Evolutionary conservation across 2,797 vertebrate species (phyloP).

Genomic region (Psittacula derbiana): DNA sequence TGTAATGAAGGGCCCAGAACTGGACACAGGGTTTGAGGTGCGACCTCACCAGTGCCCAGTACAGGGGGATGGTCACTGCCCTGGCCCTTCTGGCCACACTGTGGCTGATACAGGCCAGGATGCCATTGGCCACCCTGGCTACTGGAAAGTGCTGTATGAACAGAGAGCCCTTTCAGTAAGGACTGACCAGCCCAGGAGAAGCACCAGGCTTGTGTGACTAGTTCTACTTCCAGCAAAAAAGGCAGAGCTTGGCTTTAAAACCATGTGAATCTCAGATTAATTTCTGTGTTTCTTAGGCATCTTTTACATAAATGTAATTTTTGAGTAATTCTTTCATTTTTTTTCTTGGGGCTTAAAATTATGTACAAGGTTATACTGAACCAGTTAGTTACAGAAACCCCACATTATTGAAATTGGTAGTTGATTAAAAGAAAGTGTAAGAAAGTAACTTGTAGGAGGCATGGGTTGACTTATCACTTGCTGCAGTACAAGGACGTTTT

Average conservation of each 20-base stretch:
- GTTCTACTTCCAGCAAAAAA: not conserved
- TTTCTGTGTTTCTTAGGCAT: not conserved
- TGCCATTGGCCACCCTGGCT: not conserved
- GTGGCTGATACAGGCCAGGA: not conserved
- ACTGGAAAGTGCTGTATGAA: not conserved
- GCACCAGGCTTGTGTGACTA: rapidly evolving
- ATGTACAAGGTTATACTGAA: not conserved
- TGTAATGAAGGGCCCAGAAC: not conserved
- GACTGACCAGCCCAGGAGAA: not conserved
- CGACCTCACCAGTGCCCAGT: not conserved
- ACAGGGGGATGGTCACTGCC: not conserved
- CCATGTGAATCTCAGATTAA: not conserved
- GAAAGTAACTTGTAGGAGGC: not conserved
- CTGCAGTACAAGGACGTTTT: not conserved
- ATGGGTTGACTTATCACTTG: not conserved
- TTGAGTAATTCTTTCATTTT: not conserved
- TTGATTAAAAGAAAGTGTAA: not conserved
- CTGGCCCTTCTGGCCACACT: not conserved
- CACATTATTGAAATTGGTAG: not conserved
- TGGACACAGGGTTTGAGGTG: not conserved
- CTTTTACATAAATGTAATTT: not conserved
- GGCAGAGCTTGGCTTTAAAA: not conserved
- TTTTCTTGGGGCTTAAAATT: not conserved
- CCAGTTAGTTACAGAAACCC: not conserved
- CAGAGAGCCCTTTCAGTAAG: not conserved